Conservation (phyloP, 2,888 invertebrate species). For the Leuctra nigra region DNA sequence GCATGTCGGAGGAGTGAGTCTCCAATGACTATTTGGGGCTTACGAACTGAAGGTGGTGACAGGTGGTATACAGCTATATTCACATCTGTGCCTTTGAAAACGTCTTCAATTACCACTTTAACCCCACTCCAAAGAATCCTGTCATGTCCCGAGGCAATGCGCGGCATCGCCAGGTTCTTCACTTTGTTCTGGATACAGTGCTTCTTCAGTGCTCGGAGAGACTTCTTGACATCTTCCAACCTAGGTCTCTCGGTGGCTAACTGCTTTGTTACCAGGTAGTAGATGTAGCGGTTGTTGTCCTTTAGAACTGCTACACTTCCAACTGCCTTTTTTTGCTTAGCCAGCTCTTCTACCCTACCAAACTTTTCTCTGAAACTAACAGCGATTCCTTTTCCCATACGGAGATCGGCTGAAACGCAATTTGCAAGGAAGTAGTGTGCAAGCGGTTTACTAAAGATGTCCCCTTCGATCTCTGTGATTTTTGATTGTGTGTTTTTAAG, state of each 20-base stretch:
- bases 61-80: slow-evolving; percentile 8
- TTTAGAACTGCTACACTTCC: slow-evolving; percentile 7
- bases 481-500: not conserved
- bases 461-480: not conserved
- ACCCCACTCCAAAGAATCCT: slow-evolving; percentile 39
- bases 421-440: slow-evolving; percentile 9
- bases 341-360: slow-evolving; percentile 12
- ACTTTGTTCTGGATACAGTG: slow-evolving; percentile 36
- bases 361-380: slow-evolving; percentile 4
- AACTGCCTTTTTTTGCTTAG: not conserved
- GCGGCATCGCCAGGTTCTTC: slow-evolving; percentile 38
- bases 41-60: not conserved
- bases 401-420: slow-evolving; percentile 12
- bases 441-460: not conserved
- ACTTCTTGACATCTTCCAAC: slow-evolving; percentile 34
- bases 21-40: not conserved
- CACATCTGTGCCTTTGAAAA: slow-evolving; percentile 30
- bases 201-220: slow-evolving; percentile 35
- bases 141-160: slow-evolving; percentile 42
- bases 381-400: slow-evolving; percentile 15
- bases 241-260: slow-evolving; percentile 38
- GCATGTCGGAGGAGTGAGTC: not conserved
- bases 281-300: not conserved
- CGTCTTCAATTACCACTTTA: slow-evolving; percentile 33
- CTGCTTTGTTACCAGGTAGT: slow-evolving; percentile 37